A percentile compares a stretch with the other conserved stretches of the same genome.
Conservation (phyloP, 2,888 invertebrate genomes). For the Andrena trimmerana region DNA sequence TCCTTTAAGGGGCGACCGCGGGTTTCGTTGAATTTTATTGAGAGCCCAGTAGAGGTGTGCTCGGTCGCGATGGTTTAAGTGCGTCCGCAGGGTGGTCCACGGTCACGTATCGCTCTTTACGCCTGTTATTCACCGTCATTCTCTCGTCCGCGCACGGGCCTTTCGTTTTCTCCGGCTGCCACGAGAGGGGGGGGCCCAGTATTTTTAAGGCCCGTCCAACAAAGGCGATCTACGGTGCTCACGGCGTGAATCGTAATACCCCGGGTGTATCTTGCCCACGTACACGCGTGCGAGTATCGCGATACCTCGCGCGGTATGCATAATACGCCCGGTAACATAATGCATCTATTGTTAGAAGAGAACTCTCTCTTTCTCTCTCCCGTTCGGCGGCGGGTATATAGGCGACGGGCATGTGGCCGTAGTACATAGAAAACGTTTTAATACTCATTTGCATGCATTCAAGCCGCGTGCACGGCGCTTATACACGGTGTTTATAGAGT, state of each 20-base stretch:
- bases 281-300: slow-evolving; percentile 35
- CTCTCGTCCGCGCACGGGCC: slow-evolving; percentile 38
- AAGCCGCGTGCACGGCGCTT: slow-evolving; percentile 48
- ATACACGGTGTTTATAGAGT: slow-evolving; percentile 60
- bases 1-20: background rate
- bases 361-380: slow-evolving; percentile 24
- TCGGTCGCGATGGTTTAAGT: background rate
- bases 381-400: slow-evolving; percentile 46
- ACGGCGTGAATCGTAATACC: slow-evolving; percentile 50
- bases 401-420: slow-evolving; percentile 40
- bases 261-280: slow-evolving; percentile 50
- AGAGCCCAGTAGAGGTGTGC: background rate
- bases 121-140: slow-evolving; percentile 21
- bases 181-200: background rate
- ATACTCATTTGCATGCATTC: slow-evolving; percentile 71
- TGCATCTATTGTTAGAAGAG: slow-evolving; percentile 68
- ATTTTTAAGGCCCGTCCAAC: slow-evolving; percentile 55
- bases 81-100: slow-evolving; percentile 29
- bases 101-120: slow-evolving; percentile 13
- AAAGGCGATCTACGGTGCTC: slow-evolving; percentile 53
- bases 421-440: slow-evolving; percentile 63
- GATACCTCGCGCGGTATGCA: slow-evolving; percentile 53
- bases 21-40: background rate
- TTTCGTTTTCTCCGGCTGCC: slow-evolving; percentile 57
- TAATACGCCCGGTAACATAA: slow-evolving; percentile 63